These are phyloP conservation scores for Prostheceraeus crozeri DNA, from an alignment of 2,888 invertebrate species.

Conservation along the genomic window DNA sequence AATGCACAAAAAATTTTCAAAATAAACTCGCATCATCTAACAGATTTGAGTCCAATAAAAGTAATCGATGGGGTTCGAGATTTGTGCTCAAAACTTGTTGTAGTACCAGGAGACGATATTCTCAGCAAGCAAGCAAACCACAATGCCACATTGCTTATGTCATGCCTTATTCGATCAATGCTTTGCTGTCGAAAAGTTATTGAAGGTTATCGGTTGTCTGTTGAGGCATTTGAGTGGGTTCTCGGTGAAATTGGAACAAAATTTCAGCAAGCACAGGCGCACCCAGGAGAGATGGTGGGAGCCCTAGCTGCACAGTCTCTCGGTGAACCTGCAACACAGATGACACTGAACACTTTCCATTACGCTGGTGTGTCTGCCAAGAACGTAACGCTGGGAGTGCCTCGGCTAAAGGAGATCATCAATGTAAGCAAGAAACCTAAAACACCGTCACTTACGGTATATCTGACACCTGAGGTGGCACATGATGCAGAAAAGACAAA, in stretches of 20 bases:
- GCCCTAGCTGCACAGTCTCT: constrained; percentile 95
- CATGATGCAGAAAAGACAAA: constrained; percentile 98
- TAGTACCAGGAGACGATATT: constrained; percentile 71
- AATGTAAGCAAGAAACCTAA: constrained; percentile 98
- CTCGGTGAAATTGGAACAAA: constrained; percentile 97
- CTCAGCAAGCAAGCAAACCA: constrained; percentile 93
- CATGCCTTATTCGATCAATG: constrained; percentile 77
- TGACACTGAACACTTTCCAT: constrained; percentile 91
- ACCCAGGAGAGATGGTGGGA: constrained; percentile 99
- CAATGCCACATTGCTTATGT: constrained; percentile 93
- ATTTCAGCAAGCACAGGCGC: constrained; percentile 78
- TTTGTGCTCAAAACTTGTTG: constrained; percentile 62
- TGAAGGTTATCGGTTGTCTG: constrained; percentile 83
- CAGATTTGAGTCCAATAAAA: constrained; percentile 83
- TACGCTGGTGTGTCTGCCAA: constrained; percentile 99
- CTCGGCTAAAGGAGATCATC: constrained; percentile 81
- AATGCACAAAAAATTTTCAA: constrained; percentile 99
- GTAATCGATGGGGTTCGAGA: constrained; percentile 76
- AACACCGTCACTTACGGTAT: constrained; percentile 95
- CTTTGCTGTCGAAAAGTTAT: constrained; percentile 90
- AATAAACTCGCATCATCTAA: constrained; percentile 83
- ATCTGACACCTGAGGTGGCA: constrained; percentile 90
- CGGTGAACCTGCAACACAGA: constrained; percentile 96
- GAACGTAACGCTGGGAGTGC: constrained; percentile 98
- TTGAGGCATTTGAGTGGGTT: constrained; percentile 97